Conservation (phyloP, 2,113 vertebrate species). For the Oncorhynchus gorbuscha region DNA sequence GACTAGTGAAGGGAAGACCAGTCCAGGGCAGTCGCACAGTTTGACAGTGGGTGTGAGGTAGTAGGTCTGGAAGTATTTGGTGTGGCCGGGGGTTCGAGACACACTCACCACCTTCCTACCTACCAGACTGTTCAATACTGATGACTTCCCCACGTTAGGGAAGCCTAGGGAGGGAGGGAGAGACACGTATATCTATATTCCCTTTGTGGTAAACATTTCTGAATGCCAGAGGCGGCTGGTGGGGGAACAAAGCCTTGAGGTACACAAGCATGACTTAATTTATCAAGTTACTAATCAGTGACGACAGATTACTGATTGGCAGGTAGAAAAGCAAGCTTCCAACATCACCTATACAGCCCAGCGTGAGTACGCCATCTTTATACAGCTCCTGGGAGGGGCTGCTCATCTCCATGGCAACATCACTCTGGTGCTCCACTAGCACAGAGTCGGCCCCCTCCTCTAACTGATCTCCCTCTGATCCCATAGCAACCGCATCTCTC, state of each 20-base stretch:
- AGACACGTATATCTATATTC: not conserved
- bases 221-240: too few species aligned
- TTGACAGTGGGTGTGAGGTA: slow-evolving; percentile 88
- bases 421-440: slow-evolving; percentile 81
- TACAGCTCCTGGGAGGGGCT: slow-evolving; percentile 78
- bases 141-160: slow-evolving; percentile 91
- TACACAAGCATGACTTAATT: too few species aligned
- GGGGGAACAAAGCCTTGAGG: too few species aligned
- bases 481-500: slow-evolving; percentile 71
- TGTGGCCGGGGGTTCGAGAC: slow-evolving; percentile 91
- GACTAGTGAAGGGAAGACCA: slow-evolving; percentile 86
- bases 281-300: too few species aligned
- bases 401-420: slow-evolving; percentile 76
- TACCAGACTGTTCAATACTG: slow-evolving; percentile 87
- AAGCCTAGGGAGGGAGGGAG: slow-evolving; percentile 71
- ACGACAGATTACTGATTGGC: too few species aligned
- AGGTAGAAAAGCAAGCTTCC: too few species aligned
- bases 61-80: slow-evolving; percentile 95
- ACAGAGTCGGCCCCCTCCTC: slow-evolving; percentile 73
- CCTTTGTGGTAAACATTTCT: not conserved
- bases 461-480: slow-evolving; percentile 66
- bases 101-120: slow-evolving; percentile 90
- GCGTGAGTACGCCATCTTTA: slow-evolving; percentile 86
- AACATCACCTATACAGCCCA: slow-evolving; percentile 84
- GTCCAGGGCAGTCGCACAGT: slow-evolving; percentile 89